phyloP scores from a whole-genome alignment of 2,113 vertebrate species.

The Pollimyrus isidori region DNA sequence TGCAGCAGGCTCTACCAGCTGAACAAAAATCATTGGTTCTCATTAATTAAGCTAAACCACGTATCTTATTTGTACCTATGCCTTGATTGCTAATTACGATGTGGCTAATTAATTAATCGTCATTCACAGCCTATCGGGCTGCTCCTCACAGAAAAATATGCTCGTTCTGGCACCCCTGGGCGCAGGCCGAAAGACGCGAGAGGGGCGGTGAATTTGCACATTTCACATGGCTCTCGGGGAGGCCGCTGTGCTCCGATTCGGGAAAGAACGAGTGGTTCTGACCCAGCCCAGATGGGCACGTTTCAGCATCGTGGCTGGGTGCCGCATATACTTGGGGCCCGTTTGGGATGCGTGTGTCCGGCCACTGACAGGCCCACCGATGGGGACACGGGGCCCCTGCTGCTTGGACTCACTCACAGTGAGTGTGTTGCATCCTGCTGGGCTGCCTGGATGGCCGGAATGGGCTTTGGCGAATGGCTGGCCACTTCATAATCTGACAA shows the following conservation, averaged over 20 bases:
- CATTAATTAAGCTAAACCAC: not conserved
- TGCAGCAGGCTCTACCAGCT: not conserved
- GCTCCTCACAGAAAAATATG: not conserved
- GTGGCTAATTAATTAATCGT: not conserved
- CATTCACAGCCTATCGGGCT: not conserved
- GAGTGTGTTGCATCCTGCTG: not conserved
- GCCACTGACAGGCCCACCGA: not conserved
- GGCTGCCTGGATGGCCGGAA: not conserved
- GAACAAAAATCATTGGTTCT: not conserved
- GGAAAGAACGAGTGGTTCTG: not conserved
- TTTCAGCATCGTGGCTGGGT: not conserved
- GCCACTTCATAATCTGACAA: not conserved
- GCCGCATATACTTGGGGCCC: not conserved
- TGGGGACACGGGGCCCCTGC: not conserved
- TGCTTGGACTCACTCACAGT: not conserved
- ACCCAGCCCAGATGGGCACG: not conserved
- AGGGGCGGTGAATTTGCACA: not conserved
- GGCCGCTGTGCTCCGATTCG: not conserved
- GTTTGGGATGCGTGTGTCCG: not conserved
- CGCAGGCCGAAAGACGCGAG: not conserved
- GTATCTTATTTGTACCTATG: constrained; percentile 20
- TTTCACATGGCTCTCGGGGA: not conserved
- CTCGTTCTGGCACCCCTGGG: not conserved
- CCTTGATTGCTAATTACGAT: not conserved
- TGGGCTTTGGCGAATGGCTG: not conserved